Evolutionary conservation across 2,113 vertebrate genomes (phyloP), one percentile per base, ranked within the genome.

Genomic region (Collichthys lucidus): DNA sequence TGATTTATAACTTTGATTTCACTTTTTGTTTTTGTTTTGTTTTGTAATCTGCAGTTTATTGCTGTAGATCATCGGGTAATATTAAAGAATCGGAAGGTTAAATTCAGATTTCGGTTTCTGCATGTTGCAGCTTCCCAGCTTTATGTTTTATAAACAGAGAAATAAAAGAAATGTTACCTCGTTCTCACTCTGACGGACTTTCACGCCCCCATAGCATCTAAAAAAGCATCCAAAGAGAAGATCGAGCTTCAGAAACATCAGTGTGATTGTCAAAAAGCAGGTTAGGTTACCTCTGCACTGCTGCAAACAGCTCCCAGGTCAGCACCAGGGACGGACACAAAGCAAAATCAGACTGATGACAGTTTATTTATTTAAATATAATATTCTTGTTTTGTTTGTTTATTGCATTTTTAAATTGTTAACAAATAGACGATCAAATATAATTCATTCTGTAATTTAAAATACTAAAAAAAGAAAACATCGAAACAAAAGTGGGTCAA

Each of bases 291-390:
- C 52, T 65, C 29, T 46, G 31, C 64, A 4, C 52, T n/a, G 66
- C 44, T 55, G 44, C 17, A 49, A 61, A 56, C 63, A 55, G 46
- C 19, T 79, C 40, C 22, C 66, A 40, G 55, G 69, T 89, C 85
- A 91, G 88, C 74, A 88, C 86, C 79, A 90, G 83, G 2, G 83
- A 74, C 84, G 20, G 4, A 10, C 29, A 35, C 11, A 16, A 24
- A 75, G 4, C 19, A 44, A 19, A 42, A 10, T 2, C 1, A 17
- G 0, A 35, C 35, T 40, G 7, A 2, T 3, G 9, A 35, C 24
- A 44, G 4, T 19, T 19, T 3, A 11, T 5, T 5, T 11, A 10
- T 35, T 50, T 10, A 29, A 40, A 61, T 19, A 17, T 31, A 4
- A 17, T 2, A 16, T 49, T 3, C 0, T 42, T 0, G n/a, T 63